Base-by-base conservation (phyloP, 2,113 vertebrate species). In the Mirza zaza region DNA sequence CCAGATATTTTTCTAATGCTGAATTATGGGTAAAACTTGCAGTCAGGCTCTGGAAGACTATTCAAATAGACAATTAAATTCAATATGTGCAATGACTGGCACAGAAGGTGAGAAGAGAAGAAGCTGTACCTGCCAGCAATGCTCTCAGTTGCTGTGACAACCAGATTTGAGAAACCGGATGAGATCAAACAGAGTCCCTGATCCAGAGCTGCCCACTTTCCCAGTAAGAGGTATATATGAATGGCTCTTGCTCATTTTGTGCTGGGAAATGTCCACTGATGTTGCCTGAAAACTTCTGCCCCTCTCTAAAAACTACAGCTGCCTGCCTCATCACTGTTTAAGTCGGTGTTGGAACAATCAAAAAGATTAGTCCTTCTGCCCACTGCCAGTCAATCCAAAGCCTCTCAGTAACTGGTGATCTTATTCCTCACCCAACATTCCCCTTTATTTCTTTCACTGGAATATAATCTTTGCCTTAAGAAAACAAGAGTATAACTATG, bases 111-210 rank as follows among this genome's bases (percentile, higher is more conserved):
- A 87, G 88, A 79, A 70, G 59, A 61, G 59, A 92, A 95, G 95
- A 96, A 96, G 94, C 0, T 59, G 65, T 97, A 91, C 92, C 86
- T 98, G 91, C 96, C 95, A 93, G 86, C 52, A 65, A 96, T 96
- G 91, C 67, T 97, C 96, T 97, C 95, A 89, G 97, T 98, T 98
- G 96, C 98, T 98, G 95, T 98, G 98, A 98, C 97, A 98, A 98
- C 97, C 97, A 85, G 80, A 93, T 82, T 81, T 96, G 80, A 97
- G 91, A 97, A 98, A 81, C 95, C 48, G 32, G 63, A 95, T 87
- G 34, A 90, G 92, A 83, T 52, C 55, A 94, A 61, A 77, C n/a
- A 86, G 48, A 86, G 45, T 73, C 42, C 39, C 90, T n/a, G 29
- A 9, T 68, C 36, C 59, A 90, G n/a, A 65, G 50, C 14, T 86